phyloP scores from a whole-genome alignment of 2,888 invertebrate species.

The Drosophila picticornis region DNA sequence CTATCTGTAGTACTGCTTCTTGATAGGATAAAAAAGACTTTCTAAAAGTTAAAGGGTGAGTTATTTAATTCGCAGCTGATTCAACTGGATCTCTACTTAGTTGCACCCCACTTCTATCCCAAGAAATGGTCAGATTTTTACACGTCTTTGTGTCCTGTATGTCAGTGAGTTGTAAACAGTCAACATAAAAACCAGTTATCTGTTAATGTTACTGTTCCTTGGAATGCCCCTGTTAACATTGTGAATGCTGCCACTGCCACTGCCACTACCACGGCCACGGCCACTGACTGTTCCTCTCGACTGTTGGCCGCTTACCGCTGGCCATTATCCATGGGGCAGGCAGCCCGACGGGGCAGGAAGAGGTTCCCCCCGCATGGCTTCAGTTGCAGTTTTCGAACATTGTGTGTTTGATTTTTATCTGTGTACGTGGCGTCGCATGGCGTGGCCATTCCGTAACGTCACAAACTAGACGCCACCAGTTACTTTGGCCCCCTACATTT shows the following conservation, averaged over 20 bases:
- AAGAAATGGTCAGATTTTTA: neutral
- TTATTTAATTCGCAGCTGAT: neutral
- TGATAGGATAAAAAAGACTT: neutral
- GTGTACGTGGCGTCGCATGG: constrained; percentile 69
- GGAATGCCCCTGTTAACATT: constrained; percentile 18
- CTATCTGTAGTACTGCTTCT: too few relatives aligned
- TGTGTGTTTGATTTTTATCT: constrained; percentile 70
- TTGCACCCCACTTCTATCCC: neutral
- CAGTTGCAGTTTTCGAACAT: constrained; percentile 54
- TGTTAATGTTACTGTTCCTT: constrained; percentile 9
- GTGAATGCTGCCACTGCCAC: constrained; percentile 12
- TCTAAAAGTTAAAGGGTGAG: neutral
- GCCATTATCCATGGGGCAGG: neutral
- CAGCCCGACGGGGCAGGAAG: neutral
- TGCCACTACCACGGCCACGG: neutral
- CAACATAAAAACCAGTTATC: constrained; percentile 18
- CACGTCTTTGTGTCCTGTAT: neutral
- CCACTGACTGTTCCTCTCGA: too few relatives aligned
- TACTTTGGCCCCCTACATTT: constrained; percentile 11
- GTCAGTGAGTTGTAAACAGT: neutral
- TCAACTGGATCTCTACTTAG: neutral
- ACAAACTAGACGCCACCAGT: constrained; percentile 16
- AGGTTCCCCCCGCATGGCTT: neutral
- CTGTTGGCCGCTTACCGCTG: neutral
- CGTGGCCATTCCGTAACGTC: constrained; percentile 53